Base-by-base conservation (phyloP, 2,888 invertebrate species). In the Lepidocyrtinus sp. region DNA sequence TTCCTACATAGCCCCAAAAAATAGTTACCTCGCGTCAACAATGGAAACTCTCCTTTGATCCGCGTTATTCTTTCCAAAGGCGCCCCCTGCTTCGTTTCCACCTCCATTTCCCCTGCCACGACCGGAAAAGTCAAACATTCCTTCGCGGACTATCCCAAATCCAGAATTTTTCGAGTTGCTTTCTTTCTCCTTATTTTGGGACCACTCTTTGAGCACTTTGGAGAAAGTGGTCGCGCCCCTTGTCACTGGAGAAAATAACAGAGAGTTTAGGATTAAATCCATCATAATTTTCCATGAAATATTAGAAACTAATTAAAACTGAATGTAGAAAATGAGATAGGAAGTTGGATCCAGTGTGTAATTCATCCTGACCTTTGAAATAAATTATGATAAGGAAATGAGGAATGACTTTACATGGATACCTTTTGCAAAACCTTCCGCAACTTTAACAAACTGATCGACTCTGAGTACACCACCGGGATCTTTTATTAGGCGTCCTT, bases 381-480 rank as follows among this genome's bases (percentile, higher is more conserved):
- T n/a, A n/a, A n/a, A n/a, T n/a, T n/a, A n/a, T n/a, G n/a, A n/a
- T n/a, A n/a, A n/a, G n/a, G n/a, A n/a, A n/a, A n/a, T n/a, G n/a
- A n/a, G n/a, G n/a, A n/a, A n/a, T 45, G 46, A 45, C n/a, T n/a
- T n/a, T n/a, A n/a, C n/a, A n/a, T n/a, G n/a, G 24, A 45, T 50
- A 83, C 85, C 59, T 72, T 75, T 85, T 26, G 75, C 76, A 76
- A 86, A 85, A 1, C 50, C 71, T 63, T 85, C 81, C 5, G 80
- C 84, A 64, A 75, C 78, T 55, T 65, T 73, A 19, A 84, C 82
- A 64, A 83, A 84, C 62, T 83, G 73, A 25, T 84, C 82, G 9
- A 86, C 78, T 15, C 50, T 71, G 1, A 45, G 3, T 7, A 74
- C 75, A 9, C 84, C 85, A n/a, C 84, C 85, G 15, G 84, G 83